These are phyloP conservation scores for Sitobion miscanthi DNA, from an alignment of 1,140 invertebrate genomes.

Conservation along the genomic window DNA sequence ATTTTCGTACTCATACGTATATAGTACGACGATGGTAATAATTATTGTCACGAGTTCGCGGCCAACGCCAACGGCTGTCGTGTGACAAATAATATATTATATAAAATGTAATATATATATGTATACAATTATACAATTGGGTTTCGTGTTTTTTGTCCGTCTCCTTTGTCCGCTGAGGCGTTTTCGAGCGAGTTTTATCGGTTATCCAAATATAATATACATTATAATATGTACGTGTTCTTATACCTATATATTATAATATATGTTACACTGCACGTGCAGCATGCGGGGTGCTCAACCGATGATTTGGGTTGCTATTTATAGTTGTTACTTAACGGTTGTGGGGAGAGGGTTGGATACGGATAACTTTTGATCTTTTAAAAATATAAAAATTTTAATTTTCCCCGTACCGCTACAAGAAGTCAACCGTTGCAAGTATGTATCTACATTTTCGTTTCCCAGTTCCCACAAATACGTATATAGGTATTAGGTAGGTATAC, in stretches of 20 bases:
- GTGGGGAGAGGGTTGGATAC: no score
- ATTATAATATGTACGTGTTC: neutral
- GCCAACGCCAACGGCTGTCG: neutral
- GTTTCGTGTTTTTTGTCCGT: neutral
- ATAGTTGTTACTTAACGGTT: no score
- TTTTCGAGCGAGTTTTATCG: neutral
- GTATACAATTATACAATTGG: neutral
- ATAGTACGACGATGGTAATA: neutral
- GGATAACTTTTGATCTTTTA: neutral
- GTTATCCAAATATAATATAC: neutral
- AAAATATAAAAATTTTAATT: neutral
- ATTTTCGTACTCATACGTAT: slow-evolving; percentile 23
- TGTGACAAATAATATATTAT: neutral
- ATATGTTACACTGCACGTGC: no score
- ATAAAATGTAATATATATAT: neutral
- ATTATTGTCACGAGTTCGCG: neutral
- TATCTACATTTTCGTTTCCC: neutral
- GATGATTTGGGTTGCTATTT: neutral
- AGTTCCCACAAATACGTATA: no score
- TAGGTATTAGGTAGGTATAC: no score
- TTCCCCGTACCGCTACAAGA: neutral
- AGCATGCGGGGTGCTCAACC: no score
- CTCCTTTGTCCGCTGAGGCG: neutral
- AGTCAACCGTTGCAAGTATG: no score
- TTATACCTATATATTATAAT: no score